A percentile compares a stretch with the other conserved stretches of the same genome.
Evolutionary conservation across 1,140 invertebrate genomes (phyloP).

Genomic region (Drosophila tristis): DNA sequence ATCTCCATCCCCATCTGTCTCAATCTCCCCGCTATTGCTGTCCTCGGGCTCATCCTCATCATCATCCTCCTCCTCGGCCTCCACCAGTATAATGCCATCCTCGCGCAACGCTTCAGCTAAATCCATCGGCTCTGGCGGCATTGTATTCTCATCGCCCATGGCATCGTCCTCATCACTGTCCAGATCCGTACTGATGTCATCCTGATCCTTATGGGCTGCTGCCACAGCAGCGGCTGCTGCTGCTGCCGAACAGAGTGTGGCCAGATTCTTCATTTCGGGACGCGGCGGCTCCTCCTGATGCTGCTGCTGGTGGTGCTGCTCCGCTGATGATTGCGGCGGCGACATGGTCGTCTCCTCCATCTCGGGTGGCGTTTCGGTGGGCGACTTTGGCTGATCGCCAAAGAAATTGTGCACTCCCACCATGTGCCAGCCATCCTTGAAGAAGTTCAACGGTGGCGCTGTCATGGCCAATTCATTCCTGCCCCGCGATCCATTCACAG

Average conservation of each 20-base stretch:
- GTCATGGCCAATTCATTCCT: slow-evolving; percentile 55
- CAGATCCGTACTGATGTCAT: slow-evolving; percentile 36
- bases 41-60: slow-evolving; percentile 45
- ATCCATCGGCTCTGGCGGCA: slow-evolving; percentile 67
- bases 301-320: not conserved
- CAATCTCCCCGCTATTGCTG: slow-evolving; percentile 67
- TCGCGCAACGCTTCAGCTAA: slow-evolving; percentile 49
- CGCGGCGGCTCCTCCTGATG: slow-evolving; percentile 28
- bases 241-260: slow-evolving; percentile 75
- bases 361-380: slow-evolving; percentile 81
- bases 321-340: slow-evolving; percentile 18
- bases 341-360: slow-evolving; percentile 74
- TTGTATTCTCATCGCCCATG: slow-evolving; percentile 56
- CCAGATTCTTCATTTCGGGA: slow-evolving; percentile 77
- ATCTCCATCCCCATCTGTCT: slow-evolving; percentile 58
- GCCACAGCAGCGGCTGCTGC: slow-evolving; percentile 73
- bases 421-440: slow-evolving; percentile 76
- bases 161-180: slow-evolving; percentile 58
- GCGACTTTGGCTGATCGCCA: slow-evolving; percentile 82
- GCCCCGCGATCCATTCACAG: slow-evolving; percentile 57
- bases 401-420: slow-evolving; percentile 74
- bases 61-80: slow-evolving; percentile 44
- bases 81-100: slow-evolving; percentile 67
- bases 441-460: slow-evolving; percentile 60
- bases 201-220: slow-evolving; percentile 44